A percentile compares a stretch with the other conserved stretches of the same genome.
These are phyloP conservation scores for Archegozetes longisetosus DNA, from an alignment of 1,140 invertebrate genomes.

Conservation along the genomic window DNA sequence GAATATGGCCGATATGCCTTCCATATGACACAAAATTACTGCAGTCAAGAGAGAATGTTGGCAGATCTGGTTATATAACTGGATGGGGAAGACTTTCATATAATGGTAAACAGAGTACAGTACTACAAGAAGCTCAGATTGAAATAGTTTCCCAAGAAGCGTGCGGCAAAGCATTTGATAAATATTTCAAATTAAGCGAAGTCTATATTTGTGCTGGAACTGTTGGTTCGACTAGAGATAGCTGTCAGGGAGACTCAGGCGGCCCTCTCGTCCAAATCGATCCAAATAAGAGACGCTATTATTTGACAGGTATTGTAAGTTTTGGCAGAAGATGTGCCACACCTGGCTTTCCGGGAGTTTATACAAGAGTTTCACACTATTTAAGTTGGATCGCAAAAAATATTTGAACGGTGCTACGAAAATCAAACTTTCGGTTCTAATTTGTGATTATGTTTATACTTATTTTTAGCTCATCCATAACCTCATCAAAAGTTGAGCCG, in stretches of 20 bases:
- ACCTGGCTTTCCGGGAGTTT: constrained; percentile 28
- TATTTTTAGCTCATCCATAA: no score
- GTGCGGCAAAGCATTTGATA: constrained; percentile 1
- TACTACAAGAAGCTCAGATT: constrained; percentile 9
- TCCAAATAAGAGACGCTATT: constrained; percentile 24
- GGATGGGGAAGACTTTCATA: constrained; percentile 21
- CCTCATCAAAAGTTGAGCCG: no score
- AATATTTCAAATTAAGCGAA: not conserved
- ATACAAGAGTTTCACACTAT: constrained; percentile 28
- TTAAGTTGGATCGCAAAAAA: constrained; percentile 25
- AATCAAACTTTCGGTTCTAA: no score
- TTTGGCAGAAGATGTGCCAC: constrained; percentile 42
- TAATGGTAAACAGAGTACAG: not conserved
- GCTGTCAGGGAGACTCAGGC: constrained; percentile 47
- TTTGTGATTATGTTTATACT: no score
- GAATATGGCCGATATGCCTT: constrained; percentile 83
- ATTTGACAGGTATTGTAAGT: constrained; percentile 45
- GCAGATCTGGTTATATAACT: constrained; percentile 19
- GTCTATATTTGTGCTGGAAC: constrained; percentile 14
- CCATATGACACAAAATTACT: constrained; percentile 34
- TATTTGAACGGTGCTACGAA: no score
- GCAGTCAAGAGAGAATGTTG: constrained; percentile 15
- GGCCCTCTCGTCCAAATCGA: constrained; percentile 21
- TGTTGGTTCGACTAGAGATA: constrained; percentile 37
- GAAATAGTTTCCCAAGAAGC: constrained; percentile 5